Percentiles rank a stretch among this genome's conserved stretches.
These are phyloP conservation scores for Andrena cerasifolii DNA, from an alignment of 1,140 invertebrate genomes.

Conservation along the genomic window DNA sequence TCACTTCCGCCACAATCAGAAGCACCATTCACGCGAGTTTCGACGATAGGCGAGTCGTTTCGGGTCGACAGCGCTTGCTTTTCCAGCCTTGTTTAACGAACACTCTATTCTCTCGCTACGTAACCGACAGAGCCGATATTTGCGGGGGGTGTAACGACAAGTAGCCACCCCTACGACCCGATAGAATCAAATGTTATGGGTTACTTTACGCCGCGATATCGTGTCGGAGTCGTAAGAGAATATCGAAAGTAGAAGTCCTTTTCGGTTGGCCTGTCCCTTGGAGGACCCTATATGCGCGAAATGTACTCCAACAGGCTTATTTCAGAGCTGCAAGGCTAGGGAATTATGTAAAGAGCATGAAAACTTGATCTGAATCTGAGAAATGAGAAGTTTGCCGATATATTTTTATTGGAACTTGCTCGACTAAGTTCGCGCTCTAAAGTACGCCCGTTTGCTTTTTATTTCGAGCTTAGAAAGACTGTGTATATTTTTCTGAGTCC, in stretches of 20 bases:
- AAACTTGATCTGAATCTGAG: too few relatives aligned
- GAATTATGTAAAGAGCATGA: too few relatives aligned
- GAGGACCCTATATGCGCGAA: too few relatives aligned
- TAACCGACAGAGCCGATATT: conserved; percentile 1
- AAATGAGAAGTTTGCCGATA: too few relatives aligned
- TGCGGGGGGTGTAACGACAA: background rate
- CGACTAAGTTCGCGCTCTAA: too few relatives aligned
- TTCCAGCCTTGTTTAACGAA: conserved; percentile 46
- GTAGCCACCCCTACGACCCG: background rate
- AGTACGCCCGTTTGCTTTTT: too few relatives aligned
- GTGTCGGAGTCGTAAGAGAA: too few relatives aligned
- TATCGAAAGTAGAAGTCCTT: background rate
- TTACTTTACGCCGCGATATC: background rate
- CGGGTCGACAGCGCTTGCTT: background rate
- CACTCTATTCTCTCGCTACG: conserved; percentile 36
- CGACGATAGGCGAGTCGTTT: conserved; percentile 9
- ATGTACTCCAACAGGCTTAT: too few relatives aligned
- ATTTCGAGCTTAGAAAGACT: too few relatives aligned
- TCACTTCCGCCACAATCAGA: conserved; percentile 31
- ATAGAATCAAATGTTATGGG: conserved; percentile 15
- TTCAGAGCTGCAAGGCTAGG: too few relatives aligned
- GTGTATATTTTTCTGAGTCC: background rate
- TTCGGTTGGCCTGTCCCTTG: background rate
- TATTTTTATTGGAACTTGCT: too few relatives aligned
- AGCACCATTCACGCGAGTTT: conserved; percentile 32